A percentile compares a stretch with the other conserved stretches of the same genome.
Conservation (phyloP, 2,113 vertebrate genomes). For the Bothrops jararaca region DNA sequence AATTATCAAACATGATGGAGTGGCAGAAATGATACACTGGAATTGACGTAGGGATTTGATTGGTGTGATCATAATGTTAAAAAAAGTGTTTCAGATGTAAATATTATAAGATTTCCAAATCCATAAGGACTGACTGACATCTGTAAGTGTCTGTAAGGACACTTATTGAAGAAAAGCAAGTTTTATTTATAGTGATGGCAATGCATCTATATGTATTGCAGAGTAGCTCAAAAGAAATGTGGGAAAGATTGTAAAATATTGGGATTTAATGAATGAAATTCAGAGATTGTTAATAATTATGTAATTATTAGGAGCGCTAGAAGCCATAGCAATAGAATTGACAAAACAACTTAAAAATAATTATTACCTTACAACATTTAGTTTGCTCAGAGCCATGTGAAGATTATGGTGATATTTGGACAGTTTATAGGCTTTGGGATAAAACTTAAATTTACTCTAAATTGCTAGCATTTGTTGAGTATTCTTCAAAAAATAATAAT, state of each 20-base stretch:
- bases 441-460: neutral
- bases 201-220: neutral
- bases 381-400: neutral
- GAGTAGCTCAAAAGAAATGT: neutral
- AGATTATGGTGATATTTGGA: neutral
- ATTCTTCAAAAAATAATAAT: neutral
- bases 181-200: neutral
- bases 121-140: neutral
- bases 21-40: neutral
- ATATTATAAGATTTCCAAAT: neutral
- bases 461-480: neutral
- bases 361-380: neutral
- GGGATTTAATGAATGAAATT: neutral
- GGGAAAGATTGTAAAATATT: neutral
- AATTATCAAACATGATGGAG: neutral
- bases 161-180: neutral
- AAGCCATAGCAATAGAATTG: neutral
- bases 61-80: neutral
- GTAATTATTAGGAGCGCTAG: neutral
- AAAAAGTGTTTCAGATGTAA: neutral
- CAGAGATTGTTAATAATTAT: neutral
- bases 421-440: neutral
- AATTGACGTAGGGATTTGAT: neutral
- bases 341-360: neutral
- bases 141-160: neutral